These are phyloP conservation scores for Gymnocheta viridis DNA, from an alignment of 2,888 invertebrate species.

Conservation along the genomic window DNA sequence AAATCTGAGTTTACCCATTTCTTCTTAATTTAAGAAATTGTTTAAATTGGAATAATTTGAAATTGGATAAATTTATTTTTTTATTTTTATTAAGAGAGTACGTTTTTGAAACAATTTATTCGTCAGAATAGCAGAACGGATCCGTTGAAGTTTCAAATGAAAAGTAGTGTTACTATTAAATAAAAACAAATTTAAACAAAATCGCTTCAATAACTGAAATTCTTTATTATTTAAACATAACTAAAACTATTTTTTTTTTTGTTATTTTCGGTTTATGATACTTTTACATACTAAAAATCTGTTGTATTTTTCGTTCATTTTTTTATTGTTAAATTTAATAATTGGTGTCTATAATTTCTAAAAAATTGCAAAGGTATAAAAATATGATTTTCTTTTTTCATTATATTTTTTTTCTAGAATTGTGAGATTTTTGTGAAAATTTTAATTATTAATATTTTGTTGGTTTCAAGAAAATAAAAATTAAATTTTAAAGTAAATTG, in stretches of 20 bases:
- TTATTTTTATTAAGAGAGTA: too few species aligned
- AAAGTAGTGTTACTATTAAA: too few species aligned
- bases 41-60: too few species aligned
- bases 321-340: slow-evolving; percentile 47
- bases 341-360: slow-evolving; percentile 62
- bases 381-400: slow-evolving; percentile 55
- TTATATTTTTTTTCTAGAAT: slow-evolving; percentile 19
- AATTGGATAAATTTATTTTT: too few species aligned
- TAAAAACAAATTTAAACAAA: neutral
- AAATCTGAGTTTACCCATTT: too few species aligned
- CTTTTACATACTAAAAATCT: slow-evolving; percentile 52
- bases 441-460: neutral
- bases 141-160: neutral
- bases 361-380: slow-evolving; percentile 66
- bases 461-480: neutral
- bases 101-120: too few species aligned
- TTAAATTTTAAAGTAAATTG: neutral
- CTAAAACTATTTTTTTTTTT: slow-evolving; percentile 53
- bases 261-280: slow-evolving; percentile 53
- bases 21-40: neutral
- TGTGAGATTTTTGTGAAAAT: slow-evolving; percentile 9
- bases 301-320: slow-evolving; percentile 52
- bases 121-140: too few species aligned
- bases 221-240: slow-evolving; percentile 68
- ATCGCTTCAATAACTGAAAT: slow-evolving; percentile 57